Evolutionary conservation across 92 coral and sea anemone species (phyloP).

Genomic region (Epizoanthus ramosus): DNA sequence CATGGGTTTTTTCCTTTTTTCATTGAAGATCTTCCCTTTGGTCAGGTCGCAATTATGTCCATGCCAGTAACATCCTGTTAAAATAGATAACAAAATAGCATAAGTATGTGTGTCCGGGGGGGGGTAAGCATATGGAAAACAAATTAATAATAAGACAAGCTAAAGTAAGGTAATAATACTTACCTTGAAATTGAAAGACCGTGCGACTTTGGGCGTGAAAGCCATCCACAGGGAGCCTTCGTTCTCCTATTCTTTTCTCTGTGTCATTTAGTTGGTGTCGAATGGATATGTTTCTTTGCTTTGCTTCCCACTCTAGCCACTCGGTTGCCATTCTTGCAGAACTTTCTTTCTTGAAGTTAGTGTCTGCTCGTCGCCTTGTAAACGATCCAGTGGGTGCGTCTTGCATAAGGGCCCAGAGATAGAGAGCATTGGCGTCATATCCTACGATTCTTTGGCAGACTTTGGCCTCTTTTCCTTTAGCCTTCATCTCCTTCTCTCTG

Average conservation of each 20-base stretch:
- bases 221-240: slow-evolving; percentile 50
- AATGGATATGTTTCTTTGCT: slow-evolving; percentile 23
- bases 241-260: slow-evolving; percentile 39
- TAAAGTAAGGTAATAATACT: too few species aligned
- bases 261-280: slow-evolving; percentile 40
- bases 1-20: slow-evolving; percentile 36
- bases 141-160: too few species aligned
- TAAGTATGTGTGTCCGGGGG: too few species aligned
- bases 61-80: slow-evolving; percentile 45
- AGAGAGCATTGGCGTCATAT: slow-evolving; percentile 55
- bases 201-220: not conserved
- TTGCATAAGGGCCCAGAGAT: slow-evolving; percentile 55
- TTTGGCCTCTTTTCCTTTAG: slow-evolving; percentile 37
- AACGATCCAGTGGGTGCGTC: slow-evolving; percentile 37
- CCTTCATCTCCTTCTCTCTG: slow-evolving; percentile 42
- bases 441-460: slow-evolving; percentile 41
- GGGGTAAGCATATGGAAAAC: too few species aligned
- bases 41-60: slow-evolving; percentile 37
- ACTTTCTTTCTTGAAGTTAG: slow-evolving; percentile 46
- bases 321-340: slow-evolving; percentile 32
- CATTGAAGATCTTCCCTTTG: slow-evolving; percentile 41
- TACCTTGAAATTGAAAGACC: slow-evolving; percentile 33
- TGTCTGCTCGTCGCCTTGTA: slow-evolving; percentile 39
- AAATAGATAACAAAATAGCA: not conserved
- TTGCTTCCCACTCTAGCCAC: slow-evolving; percentile 56